Conservation (phyloP, 1,140 invertebrate species). For the Conopomorpha cramerella region DNA sequence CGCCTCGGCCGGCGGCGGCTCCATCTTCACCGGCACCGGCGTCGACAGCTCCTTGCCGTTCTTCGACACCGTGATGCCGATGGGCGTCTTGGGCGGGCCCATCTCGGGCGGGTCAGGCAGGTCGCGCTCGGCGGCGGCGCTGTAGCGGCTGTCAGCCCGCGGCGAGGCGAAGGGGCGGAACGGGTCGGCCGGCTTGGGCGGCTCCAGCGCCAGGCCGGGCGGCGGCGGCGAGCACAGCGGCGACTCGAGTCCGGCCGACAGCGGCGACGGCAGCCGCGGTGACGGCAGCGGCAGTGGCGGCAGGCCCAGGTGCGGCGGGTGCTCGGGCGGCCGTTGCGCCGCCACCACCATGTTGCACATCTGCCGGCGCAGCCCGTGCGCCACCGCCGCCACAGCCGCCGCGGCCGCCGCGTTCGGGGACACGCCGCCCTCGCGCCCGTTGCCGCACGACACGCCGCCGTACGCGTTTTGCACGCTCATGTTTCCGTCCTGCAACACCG, state of each 20-base stretch:
- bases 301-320: constrained; percentile 33
- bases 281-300: constrained; percentile 39
- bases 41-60: constrained; percentile 40
- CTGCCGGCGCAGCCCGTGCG: constrained; percentile 63
- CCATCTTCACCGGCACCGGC: constrained; percentile 36
- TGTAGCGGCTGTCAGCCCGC: constrained; percentile 39
- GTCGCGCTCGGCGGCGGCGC: constrained; percentile 20
- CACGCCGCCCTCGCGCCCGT: constrained; percentile 64
- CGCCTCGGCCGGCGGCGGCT: constrained; percentile 27
- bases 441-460: constrained; percentile 47
- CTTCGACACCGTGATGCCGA: constrained; percentile 24
- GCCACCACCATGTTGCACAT: constrained; percentile 57
- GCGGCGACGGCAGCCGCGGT: constrained; percentile 37
- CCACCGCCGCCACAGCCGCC: constrained; percentile 75
- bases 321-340: constrained; percentile 39
- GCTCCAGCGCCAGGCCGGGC: constrained; percentile 44
- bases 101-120: constrained; percentile 36
- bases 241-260: constrained; percentile 43
- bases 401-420: constrained; percentile 72
- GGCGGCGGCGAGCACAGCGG: constrained; percentile 49
- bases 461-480: constrained; percentile 44
- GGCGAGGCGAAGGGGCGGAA: constrained; percentile 53
- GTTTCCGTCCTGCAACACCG: constrained; percentile 53
- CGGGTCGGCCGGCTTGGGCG: constrained; percentile 38
- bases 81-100: constrained; percentile 42